Conservation (phyloP, 2,797 vertebrate species). For the Danio tinwini region DNA sequence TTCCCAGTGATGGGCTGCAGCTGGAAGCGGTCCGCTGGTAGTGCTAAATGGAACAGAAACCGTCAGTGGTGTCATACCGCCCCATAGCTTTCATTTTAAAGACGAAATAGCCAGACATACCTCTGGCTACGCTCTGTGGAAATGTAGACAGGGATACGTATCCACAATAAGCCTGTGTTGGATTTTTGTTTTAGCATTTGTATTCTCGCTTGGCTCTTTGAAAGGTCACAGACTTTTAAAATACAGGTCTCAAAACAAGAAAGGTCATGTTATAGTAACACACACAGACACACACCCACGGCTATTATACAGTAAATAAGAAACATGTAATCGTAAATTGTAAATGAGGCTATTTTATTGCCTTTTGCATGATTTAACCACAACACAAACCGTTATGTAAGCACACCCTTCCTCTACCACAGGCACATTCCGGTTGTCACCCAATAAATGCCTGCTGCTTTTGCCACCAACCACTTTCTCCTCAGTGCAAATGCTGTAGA, state of each 20-base stretch:
- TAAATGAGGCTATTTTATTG: background rate
- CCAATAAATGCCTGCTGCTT: conserved; percentile 10
- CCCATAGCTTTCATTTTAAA: no score
- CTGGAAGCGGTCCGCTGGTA: no score
- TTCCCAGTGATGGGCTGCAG: no score
- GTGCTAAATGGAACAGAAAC: no score
- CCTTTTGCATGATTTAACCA: background rate
- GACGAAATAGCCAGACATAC: no score
- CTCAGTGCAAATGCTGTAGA: background rate
- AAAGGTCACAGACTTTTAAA: conserved; percentile 15
- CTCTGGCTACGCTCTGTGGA: no score
- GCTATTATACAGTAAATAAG: background rate
- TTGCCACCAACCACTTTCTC: background rate
- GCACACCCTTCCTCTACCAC: background rate
- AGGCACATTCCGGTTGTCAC: background rate
- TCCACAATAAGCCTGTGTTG: no score
- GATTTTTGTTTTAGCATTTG: background rate
- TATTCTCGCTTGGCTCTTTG: conserved; percentile 12
- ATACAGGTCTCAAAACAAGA: background rate
- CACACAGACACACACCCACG: background rate
- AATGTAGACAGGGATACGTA: no score
- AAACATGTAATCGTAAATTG: no score
- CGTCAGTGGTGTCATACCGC: no score
- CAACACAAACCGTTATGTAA: background rate
- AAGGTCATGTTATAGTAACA: background rate